These are phyloP conservation scores for Listronotus oregonensis DNA, from an alignment of 1,140 invertebrate genomes.

Conservation along the genomic window DNA sequence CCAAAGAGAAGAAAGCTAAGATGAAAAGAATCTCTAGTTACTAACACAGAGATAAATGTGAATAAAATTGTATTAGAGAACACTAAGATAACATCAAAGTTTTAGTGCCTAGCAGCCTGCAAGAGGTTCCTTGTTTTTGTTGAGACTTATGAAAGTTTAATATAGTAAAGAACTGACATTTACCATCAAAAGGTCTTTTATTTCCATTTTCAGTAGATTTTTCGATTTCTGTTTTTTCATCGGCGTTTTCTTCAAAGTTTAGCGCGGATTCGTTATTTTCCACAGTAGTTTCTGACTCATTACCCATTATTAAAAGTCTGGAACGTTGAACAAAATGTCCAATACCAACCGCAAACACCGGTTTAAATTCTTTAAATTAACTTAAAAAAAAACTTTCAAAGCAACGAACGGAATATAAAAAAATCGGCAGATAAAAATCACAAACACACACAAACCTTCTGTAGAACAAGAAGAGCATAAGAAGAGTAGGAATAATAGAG, in stretches of 20 bases:
- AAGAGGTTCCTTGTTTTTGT: neutral
- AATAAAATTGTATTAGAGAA: too few species aligned
- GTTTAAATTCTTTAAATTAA: neutral
- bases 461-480: too few species aligned
- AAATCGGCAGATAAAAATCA: too few species aligned
- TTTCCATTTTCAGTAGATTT: neutral
- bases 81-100: too few species aligned
- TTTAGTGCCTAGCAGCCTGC: neutral
- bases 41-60: too few species aligned
- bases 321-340: slow-evolving; percentile 1
- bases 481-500: too few species aligned
- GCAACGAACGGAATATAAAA: too few species aligned
- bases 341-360: slow-evolving; percentile 33
- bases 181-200: slow-evolving; percentile 1
- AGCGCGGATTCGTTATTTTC: slow-evolving; percentile 74
- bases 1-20: too few species aligned
- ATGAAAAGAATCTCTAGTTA: too few species aligned
- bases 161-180: neutral
- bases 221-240: neutral
- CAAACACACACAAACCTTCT: too few species aligned
- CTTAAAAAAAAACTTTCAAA: too few species aligned
- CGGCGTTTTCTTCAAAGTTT: slow-evolving; percentile 73
- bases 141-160: neutral
- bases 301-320: slow-evolving; percentile 74
- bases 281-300: slow-evolving; percentile 68